Evolutionary conservation across 2,888 invertebrate species (phyloP).

Genomic region (Biston betularia): DNA sequence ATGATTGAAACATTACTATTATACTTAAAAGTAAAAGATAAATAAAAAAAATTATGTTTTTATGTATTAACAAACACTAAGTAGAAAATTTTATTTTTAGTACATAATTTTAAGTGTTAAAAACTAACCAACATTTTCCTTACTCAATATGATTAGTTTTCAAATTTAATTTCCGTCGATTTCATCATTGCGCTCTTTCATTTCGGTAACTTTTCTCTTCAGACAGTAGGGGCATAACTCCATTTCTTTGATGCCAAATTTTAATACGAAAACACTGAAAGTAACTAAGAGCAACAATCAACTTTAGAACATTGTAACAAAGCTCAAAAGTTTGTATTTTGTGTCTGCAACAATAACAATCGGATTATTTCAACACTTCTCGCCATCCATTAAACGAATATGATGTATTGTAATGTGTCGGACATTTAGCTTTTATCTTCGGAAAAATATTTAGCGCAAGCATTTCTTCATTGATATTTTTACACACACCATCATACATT

Average conservation of each 20-base stretch:
- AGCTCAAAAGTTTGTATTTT: constrained; percentile 11
- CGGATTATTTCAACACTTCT: constrained; percentile 25
- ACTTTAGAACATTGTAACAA: constrained; percentile 11
- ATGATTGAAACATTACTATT: too few species aligned
- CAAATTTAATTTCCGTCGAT: neutral
- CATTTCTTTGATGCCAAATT: constrained; percentile 10
- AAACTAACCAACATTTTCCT: too few species aligned
- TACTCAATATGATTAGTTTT: neutral
- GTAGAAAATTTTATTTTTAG: too few species aligned
- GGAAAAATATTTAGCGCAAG: constrained; percentile 16
- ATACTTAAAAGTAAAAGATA: too few species aligned
- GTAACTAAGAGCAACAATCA: constrained; percentile 1
- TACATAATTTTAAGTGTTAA: too few species aligned
- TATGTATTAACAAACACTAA: too few species aligned
- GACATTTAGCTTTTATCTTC: constrained; percentile 23
- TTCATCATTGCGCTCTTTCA: neutral
- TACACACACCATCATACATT: neutral
- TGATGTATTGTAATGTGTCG: constrained; percentile 32
- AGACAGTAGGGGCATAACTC: constrained; percentile 4
- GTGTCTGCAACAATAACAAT: constrained; percentile 19
- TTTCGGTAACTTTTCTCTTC: constrained; percentile 3
- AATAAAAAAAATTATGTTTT: too few species aligned
- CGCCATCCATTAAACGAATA: constrained; percentile 25
- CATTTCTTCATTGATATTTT: constrained; percentile 16
- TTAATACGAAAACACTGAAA: neutral